These are phyloP conservation scores for Matsumyia berberina DNA, from an alignment of 2,888 invertebrate species.

Conservation along the genomic window DNA sequence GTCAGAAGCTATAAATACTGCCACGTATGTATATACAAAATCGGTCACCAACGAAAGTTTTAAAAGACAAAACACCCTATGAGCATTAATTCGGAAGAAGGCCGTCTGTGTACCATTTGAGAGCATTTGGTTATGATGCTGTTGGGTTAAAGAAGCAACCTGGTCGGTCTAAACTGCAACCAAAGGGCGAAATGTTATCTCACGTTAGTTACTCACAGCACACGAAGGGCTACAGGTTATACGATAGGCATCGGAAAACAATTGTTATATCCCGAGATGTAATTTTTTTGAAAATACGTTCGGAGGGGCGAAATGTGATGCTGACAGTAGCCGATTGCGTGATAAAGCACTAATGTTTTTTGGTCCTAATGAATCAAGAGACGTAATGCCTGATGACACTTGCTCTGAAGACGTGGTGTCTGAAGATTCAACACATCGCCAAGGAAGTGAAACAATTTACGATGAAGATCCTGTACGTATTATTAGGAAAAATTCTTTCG, in stretches of 20 bases:
- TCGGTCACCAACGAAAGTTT: conserved; percentile 62
- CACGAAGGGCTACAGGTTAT: conserved; percentile 68
- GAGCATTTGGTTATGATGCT: conserved; percentile 68
- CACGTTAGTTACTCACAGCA: conserved; percentile 60
- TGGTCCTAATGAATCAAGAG: conserved; percentile 8
- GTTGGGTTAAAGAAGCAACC: conserved; percentile 60
- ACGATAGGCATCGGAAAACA: conserved; percentile 50
- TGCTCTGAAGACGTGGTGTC: neutral
- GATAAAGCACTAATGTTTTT: conserved; percentile 16
- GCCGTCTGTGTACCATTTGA: conserved; percentile 67
- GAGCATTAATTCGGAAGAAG: conserved; percentile 65
- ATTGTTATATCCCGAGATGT: conserved; percentile 70
- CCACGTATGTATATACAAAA: conserved; percentile 75
- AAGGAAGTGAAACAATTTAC: too few species aligned
- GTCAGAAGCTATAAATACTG: conserved; percentile 74
- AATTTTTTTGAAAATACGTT: conserved; percentile 72
- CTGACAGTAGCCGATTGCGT: neutral
- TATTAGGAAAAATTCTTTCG: too few species aligned
- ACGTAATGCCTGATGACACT: neutral
- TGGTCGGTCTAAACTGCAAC: conserved; percentile 58
- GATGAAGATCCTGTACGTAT: too few species aligned
- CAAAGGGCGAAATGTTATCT: conserved; percentile 58
- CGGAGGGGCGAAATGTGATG: conserved; percentile 29
- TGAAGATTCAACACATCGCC: neutral
- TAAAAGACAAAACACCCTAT: conserved; percentile 67